phyloP scores from a whole-genome alignment of 2,797 vertebrate species.

The Threskiornis aethiopicus region DNA sequence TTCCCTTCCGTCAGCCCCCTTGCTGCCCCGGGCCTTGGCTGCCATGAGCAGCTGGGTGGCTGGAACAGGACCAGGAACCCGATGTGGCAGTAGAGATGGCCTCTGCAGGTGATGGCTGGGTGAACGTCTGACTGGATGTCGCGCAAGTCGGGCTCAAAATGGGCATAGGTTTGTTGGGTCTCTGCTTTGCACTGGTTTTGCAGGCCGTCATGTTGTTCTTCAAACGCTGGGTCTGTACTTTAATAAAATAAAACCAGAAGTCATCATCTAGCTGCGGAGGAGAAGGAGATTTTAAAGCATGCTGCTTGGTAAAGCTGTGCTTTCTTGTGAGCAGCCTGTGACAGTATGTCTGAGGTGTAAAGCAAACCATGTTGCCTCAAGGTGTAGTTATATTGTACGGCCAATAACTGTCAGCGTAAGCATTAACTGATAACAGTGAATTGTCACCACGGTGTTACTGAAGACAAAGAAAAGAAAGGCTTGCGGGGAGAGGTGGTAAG shows the following conservation, averaged over 20 bases:
- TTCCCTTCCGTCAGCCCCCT: background rate
- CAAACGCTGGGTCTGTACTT: background rate
- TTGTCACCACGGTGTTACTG: background rate
- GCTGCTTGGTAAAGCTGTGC: background rate
- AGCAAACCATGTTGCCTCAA: fast-evolving
- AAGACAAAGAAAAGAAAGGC: background rate
- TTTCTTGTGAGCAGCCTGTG: background rate
- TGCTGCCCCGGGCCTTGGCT: background rate
- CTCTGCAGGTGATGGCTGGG: background rate
- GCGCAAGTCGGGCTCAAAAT: background rate
- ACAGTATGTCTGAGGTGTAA: fast-evolving
- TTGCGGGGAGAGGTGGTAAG: fast-evolving
- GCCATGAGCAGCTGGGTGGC: background rate
- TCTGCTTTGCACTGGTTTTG: background rate
- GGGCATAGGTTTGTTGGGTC: background rate
- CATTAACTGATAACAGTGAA: background rate
- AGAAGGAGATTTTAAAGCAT: background rate
- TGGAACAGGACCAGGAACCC: background rate
- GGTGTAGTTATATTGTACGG: background rate
- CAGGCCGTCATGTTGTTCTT: background rate
- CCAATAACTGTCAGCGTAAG: background rate
- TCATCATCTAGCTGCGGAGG: background rate
- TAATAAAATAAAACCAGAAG: background rate
- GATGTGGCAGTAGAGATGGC: background rate
- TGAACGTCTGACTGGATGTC: background rate